These are phyloP conservation scores for Saguinus imperator DNA, from an alignment of 2,113 vertebrate species.

Conservation along the genomic window DNA sequence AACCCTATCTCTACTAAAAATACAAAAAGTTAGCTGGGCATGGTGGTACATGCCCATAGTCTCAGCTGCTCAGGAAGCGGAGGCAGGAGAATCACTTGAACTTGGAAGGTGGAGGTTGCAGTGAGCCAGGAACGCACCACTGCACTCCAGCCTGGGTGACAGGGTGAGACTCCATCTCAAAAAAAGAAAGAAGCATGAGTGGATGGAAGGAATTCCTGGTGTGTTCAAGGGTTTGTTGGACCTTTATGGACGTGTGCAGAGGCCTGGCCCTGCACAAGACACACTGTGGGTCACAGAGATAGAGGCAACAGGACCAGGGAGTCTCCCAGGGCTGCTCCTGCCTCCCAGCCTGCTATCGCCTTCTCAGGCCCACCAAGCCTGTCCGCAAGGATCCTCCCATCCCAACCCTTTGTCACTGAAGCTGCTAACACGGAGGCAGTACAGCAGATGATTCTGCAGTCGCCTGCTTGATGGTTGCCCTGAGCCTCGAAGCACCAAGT, in stretches of 20 bases:
- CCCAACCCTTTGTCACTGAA: neutral
- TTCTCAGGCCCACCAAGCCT: neutral
- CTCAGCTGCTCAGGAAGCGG: too few species aligned
- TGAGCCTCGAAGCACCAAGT: neutral
- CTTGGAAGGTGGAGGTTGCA: too few species aligned
- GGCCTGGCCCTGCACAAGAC: neutral
- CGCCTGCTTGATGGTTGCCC: neutral
- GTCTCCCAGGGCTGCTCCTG: neutral
- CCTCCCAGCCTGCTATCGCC: neutral
- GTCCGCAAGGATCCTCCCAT: neutral
- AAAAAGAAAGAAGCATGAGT: too few species aligned
- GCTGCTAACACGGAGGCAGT: neutral
- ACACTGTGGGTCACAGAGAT: neutral
- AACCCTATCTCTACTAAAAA: too few species aligned
- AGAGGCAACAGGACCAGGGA: too few species aligned
- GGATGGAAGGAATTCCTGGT: neutral
- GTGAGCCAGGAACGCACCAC: too few species aligned
- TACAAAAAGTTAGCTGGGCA: too few species aligned
- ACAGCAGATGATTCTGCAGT: neutral
- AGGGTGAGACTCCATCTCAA: too few species aligned
- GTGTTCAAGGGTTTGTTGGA: neutral
- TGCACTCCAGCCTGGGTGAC: too few species aligned
- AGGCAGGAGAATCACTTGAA: too few species aligned
- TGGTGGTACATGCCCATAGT: too few species aligned
- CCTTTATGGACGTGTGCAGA: neutral